Percentiles rank a stretch among this genome's conserved stretches.
Conservation (phyloP, 2,113 vertebrate genomes). For the Sylvilagus bachmani region DNA sequence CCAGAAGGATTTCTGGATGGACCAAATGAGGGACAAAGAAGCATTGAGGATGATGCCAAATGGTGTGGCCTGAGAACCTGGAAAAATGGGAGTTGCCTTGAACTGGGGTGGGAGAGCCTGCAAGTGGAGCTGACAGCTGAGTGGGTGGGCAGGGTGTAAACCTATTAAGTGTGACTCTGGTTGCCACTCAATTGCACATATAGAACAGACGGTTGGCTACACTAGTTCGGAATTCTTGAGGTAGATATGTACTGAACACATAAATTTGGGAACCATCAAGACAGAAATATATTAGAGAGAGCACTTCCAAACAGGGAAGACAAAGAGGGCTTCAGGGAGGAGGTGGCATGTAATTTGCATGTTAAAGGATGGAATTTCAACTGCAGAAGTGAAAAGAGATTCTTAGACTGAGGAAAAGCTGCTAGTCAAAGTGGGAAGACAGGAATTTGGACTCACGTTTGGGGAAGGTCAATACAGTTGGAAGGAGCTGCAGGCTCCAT, state of each 20-base stretch:
- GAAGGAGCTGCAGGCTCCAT: background rate
- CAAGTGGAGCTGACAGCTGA: too few species aligned
- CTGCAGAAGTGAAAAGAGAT: background rate
- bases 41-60: background rate
- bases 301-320: background rate
- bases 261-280: background rate
- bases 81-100: background rate
- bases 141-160: background rate
- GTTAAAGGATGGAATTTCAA: background rate
- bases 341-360: background rate
- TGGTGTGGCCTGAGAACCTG: background rate
- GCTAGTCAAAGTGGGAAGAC: too few species aligned
- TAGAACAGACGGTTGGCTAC: background rate
- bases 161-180: background rate
- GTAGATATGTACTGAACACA: background rate
- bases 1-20: background rate
- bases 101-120: background rate
- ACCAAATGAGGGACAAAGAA: background rate
- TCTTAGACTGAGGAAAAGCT: background rate
- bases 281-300: background rate
- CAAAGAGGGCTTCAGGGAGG: background rate
- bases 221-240: background rate
- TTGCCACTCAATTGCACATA: background rate
- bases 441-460: background rate
- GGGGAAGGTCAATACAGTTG: background rate